Base-by-base conservation (phyloP, 2,113 vertebrate genomes). In the Anguilla japonica region DNA sequence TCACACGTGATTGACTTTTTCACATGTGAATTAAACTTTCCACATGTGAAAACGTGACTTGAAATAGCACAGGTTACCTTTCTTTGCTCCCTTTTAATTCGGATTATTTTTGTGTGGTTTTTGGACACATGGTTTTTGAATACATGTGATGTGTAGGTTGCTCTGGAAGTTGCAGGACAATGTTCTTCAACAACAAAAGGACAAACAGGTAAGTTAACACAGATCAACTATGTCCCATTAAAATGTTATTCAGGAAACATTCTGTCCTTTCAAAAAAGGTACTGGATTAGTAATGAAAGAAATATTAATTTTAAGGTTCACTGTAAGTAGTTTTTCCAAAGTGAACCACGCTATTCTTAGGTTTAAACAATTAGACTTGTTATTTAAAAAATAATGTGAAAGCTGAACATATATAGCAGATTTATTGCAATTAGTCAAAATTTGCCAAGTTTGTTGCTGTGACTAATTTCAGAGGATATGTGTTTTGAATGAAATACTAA, bases 321-420 rank as follows among this genome's bases (percentile, higher is more conserved):
- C 75, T 40, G 67, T 84, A 79, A 85, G 50, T 87, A 88, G 40
- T 82, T 88, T 83, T 81, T 18, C 56, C 83, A 82, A 90, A 88
- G 81, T 85, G 78, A 88, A 82, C 79, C 81, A 29, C 39, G 75
- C 79, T 71, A 53, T 84, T 84, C 86, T 79, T 84, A 75, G 63
- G 20, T 83, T 41, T 29, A 60, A 56, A 87, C 89, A 89, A 87
- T 88, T 85, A 89, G 87, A 41, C 67, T 80, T 79, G 81, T 88
- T 88, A 89, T 88, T 46, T 87, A 88, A 85, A 87, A 89, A 86
- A 63, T 3, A 84, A 87, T 85, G 80, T 90, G 87, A 85, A 85
- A 87, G 41, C 86, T 80, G 80, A 89, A 89, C 82, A 89, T 86
- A 86, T 87, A 88, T 82, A 85, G 82, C 81, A 82, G 46, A 90